phyloP scores from a whole-genome alignment of 2,797 vertebrate species.

The Mormyrus hasselquistii region DNA sequence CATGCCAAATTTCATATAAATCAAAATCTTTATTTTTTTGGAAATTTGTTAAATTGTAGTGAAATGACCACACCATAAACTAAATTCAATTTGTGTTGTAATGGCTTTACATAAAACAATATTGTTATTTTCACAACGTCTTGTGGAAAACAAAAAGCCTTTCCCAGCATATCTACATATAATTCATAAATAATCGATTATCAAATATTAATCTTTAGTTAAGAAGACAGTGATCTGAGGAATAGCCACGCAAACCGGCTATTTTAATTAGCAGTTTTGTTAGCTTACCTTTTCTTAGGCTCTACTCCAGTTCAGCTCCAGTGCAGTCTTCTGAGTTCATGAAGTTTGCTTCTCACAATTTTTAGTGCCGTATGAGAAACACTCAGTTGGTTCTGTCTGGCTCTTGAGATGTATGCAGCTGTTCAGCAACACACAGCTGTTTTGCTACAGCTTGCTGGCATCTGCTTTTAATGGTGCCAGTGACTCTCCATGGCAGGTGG shows the following conservation, averaged over 20 bases:
- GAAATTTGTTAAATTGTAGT: background rate
- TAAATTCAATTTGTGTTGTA: background rate
- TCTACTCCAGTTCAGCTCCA: slow-evolving; percentile 29
- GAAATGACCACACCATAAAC: background rate
- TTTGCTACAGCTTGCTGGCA: background rate
- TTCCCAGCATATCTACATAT: background rate
- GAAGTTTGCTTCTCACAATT: slow-evolving; percentile 18
- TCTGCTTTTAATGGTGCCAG: background rate
- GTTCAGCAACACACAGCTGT: slow-evolving; percentile 23
- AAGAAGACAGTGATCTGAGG: background rate
- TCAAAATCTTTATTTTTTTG: background rate
- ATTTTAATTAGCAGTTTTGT: background rate
- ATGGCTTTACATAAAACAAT: background rate
- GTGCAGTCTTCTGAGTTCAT: slow-evolving; percentile 18
- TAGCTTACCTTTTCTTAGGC: slow-evolving; percentile 53
- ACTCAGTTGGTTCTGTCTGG: slow-evolving; percentile 51
- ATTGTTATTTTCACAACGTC: background rate
- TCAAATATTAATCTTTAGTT: background rate
- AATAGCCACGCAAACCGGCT: background rate
- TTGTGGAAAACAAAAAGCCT: background rate
- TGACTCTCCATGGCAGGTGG: background rate
- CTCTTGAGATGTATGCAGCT: slow-evolving; percentile 30
- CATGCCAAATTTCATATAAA: background rate
- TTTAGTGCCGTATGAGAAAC: slow-evolving; percentile 50
- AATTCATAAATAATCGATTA: background rate